Base-by-base conservation (phyloP, 2,797 vertebrate genomes). In the Okamejei kenojei region DNA sequence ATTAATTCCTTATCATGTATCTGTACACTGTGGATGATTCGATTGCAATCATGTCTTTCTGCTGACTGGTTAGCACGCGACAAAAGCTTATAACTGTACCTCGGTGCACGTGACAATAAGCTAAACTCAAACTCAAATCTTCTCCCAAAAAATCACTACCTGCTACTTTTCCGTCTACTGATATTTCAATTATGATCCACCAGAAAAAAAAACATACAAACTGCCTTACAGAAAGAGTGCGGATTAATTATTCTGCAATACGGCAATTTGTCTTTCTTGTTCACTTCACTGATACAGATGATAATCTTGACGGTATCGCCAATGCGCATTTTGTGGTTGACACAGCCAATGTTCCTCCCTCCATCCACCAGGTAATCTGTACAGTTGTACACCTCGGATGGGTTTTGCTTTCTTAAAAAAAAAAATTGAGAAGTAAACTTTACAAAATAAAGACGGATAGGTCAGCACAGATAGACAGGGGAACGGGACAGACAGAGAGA, bases 291-390 rank as follows among this genome's bases (percentile, higher is more conserved):
- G 71, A 92, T 38, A 17, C 90, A 92, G 26, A 92, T 76, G 71
- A 26, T 73, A 1, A 45, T 4, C 26, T n/a, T 0, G 5, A 0
- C 0, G 26, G 13, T 0, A 9, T 54, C 54, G 11, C 6, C 0
- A 11, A 6, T 19, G 9, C n/a, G 13, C 29, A 74, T 54, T 76
- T 26, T 92, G 11, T 54, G 71, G 0, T 35, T 23, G 45, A 13
- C 23, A 19, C 90, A 92, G 38, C 65, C 90, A 76, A 29, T 35
- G 32, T 92, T 92, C 38, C 71, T 92, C 68, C 9, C 3, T 45
- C 23, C 65, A 45, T 54, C 21, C 26, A 7, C 26, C 26, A 38
- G 90, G 29, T 92, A 76, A 45, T 92, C 54, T 76, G 68, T 8
- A 17, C 90, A 92, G 71, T 29, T 74, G 10, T 74, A 15, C 4